These are phyloP conservation scores for Pristis pectinata DNA, from an alignment of 2,797 vertebrate species.

Conservation along the genomic window DNA sequence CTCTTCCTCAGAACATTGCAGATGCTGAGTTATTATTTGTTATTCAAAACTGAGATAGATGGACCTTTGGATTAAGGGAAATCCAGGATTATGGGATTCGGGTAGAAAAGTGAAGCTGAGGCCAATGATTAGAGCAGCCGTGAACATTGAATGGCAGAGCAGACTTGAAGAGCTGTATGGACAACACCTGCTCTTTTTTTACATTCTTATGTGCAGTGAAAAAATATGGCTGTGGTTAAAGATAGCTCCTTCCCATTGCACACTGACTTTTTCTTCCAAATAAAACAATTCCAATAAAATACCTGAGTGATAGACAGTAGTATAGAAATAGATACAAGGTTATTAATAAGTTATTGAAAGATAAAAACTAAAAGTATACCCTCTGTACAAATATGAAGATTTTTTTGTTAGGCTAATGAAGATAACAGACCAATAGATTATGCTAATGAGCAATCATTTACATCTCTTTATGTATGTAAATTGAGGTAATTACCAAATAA, in stretches of 20 bases:
- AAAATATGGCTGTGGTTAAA: neutral
- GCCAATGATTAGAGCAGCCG: too few relatives aligned
- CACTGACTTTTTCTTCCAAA: neutral
- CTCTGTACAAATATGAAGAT: neutral
- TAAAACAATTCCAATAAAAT: neutral
- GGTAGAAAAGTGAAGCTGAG: too few relatives aligned
- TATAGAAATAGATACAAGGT: neutral
- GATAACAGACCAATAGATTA: constrained; percentile 29
- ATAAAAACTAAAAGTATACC: neutral
- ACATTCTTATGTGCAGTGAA: too few relatives aligned
- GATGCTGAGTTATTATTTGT: too few relatives aligned
- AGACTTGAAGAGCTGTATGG: too few relatives aligned
- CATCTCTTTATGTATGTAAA: constrained; percentile 34
- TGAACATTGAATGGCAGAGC: too few relatives aligned
- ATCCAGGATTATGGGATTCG: too few relatives aligned
- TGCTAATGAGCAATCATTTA: constrained; percentile 29
- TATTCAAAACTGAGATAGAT: too few relatives aligned
- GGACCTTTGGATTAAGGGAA: too few relatives aligned
- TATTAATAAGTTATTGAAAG: neutral
- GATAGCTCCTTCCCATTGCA: neutral
- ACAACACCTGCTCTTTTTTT: too few relatives aligned
- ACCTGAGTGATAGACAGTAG: neutral
- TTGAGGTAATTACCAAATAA: constrained; percentile 35
- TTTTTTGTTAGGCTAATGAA: neutral
- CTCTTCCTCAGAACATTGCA: too few relatives aligned